Base-by-base conservation (phyloP, 1,140 invertebrate genomes). In the Drosophila varians region DNA sequence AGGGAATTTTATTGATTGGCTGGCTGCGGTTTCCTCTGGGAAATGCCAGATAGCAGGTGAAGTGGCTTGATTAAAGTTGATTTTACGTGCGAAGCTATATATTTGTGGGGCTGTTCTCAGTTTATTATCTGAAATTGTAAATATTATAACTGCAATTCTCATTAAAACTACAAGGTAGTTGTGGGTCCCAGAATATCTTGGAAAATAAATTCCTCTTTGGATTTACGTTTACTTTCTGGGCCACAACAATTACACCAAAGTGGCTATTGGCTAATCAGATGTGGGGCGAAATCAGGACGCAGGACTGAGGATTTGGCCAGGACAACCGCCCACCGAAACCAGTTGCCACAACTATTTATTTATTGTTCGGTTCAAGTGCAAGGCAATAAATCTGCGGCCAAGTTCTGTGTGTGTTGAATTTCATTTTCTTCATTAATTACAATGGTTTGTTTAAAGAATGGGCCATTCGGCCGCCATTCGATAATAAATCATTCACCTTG, bases 401-500 rank as follows among this genome's bases (percentile, higher is more conserved):
- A 68, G 60, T 66, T 68, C 66, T 68, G 60, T 66, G 62, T 65
- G 62, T 68, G 64, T 66, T 68, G 64, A 68, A 68, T 68, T 68
- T 68, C 47, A 68, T 68, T 68, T 68, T 68, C 64, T 66, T 68
- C 64, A 68, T 68, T 68, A 68, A 68, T 68, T 68, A 68, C 64
- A 28, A 53, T 19, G 62, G 64, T 68, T 68, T 68, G 64, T 68
- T 68, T 68, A 68, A 68, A 68, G 61, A 65, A 53, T 42, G 62
- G 53, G 52, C 36, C 57, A 57, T 28, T 51, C 8, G 60, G 38
- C 46, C 55, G 14, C 49, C 57, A 54, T 21, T 72, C 60, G 54
- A 73, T 77, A 73, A 77, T 77, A 77, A 77, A 77, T 77, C 75
- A 77, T 77, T 77, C 56, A 77, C 74, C 75, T 77, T 52, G 64